These are phyloP conservation scores for Camelus dromedarius DNA, from an alignment of 2,113 vertebrate species.

Conservation along the genomic window DNA sequence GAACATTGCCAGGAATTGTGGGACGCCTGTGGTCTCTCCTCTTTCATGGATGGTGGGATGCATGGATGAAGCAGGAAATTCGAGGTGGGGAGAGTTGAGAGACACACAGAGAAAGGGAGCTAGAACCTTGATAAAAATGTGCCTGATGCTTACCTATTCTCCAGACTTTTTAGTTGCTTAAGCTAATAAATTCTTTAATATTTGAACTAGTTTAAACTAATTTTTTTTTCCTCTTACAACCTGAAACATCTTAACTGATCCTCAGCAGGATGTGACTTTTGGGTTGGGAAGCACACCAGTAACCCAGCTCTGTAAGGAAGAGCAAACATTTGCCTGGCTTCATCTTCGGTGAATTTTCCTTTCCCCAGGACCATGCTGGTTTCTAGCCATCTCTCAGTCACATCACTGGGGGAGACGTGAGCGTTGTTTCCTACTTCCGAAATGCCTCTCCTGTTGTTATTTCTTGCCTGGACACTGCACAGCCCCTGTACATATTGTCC, in stretches of 20 bases:
- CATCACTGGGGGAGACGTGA: background rate
- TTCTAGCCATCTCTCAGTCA: background rate
- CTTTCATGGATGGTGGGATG: background rate
- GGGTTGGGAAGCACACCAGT: background rate
- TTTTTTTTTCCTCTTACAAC: background rate
- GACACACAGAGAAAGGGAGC: background rate
- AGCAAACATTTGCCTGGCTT: background rate
- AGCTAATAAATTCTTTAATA: background rate
- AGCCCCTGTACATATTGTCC: background rate
- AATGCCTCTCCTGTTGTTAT: background rate
- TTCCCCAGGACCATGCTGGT: background rate
- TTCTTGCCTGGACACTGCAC: background rate
- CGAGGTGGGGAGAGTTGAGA: background rate
- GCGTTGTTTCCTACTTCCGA: background rate
- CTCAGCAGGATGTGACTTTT: background rate
- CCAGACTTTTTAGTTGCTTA: background rate
- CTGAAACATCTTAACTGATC: background rate
- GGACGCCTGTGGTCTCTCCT: background rate
- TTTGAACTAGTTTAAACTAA: background rate
- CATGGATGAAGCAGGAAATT: background rate
- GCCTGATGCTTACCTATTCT: background rate
- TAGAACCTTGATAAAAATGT: background rate
- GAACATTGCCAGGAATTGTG: background rate
- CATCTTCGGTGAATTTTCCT: rapidly evolving
- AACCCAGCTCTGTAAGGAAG: background rate